These are phyloP conservation scores for Dicrurus megarhynchus DNA, from an alignment of 2,113 vertebrate species.

Conservation along the genomic window DNA sequence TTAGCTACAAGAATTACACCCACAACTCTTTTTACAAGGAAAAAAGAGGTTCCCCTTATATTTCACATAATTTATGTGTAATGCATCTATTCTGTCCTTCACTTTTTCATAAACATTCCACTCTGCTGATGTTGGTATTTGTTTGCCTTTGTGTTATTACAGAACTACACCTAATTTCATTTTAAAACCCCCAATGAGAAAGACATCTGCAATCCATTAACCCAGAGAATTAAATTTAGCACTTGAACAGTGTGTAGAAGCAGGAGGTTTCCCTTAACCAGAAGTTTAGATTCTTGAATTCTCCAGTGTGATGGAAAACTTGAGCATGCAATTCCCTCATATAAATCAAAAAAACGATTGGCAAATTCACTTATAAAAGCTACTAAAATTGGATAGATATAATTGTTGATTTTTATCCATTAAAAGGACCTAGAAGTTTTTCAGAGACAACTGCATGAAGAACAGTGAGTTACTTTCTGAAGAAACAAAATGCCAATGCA, in stretches of 20 bases:
- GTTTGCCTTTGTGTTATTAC: constrained; percentile 55
- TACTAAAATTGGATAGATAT: not conserved
- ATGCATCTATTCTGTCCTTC: constrained; percentile 16
- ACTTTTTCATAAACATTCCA: constrained; percentile 31
- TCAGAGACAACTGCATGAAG: not conserved
- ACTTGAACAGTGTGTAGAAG: constrained; percentile 54
- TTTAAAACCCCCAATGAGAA: constrained; percentile 59
- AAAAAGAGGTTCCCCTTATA: not conserved
- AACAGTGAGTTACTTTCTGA: not conserved
- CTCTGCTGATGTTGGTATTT: constrained; percentile 55
- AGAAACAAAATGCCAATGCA: not conserved
- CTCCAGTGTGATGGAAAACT: constrained; percentile 60
- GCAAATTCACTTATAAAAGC: constrained; percentile 15
- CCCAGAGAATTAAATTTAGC: constrained; percentile 67
- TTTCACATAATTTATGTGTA: not conserved
- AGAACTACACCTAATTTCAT: constrained; percentile 63
- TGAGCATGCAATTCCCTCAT: constrained; percentile 17
- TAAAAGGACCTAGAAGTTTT: not conserved
- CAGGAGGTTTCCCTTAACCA: constrained; percentile 61
- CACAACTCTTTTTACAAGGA: not conserved
- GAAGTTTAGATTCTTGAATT: constrained; percentile 68
- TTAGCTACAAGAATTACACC: not conserved
- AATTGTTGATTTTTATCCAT: constrained; percentile 13
- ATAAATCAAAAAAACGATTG: constrained; percentile 44
- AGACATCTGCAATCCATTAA: constrained; percentile 67